Evolutionary conservation across 1,140 invertebrate species (phyloP), one percentile per base, ranked within the genome.

Genomic region (Littorina saxatilis): DNA sequence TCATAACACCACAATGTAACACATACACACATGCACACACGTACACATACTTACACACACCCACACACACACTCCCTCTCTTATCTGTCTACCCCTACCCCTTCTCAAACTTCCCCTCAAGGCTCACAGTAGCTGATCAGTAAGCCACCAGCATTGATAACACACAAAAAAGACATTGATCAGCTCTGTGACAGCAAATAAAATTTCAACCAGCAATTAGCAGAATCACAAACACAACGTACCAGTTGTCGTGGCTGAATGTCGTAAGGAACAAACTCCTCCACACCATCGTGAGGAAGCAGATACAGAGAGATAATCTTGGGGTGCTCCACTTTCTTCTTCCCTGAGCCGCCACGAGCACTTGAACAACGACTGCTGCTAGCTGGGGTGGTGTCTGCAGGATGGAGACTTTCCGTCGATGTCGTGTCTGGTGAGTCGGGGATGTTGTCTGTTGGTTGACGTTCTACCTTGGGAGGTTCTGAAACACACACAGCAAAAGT

Each of bases 201-300:
- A n/a, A n/a, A n/a, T n/a, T n/a, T n/a, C n/a, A n/a, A n/a, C n/a
- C n/a, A n/a, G n/a, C n/a, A n/a, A n/a, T n/a, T n/a, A n/a, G n/a
- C n/a, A n/a, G n/a, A n/a, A n/a, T n/a, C n/a, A n/a, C n/a, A n/a
- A n/a, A n/a, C n/a, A n/a, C n/a, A n/a, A n/a, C n/a, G 82, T 84
- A 91, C 90, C 88, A 91, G 43, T 78, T 91, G 90, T 78, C 70
- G 77, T 4, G 88, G 87, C 35, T 74, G 83, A 15, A 91, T 87
- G 47, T 72, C 86, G 81, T 87, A 91, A 11, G 89, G 89, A 32
- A 43, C 58, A 13, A 78, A 40, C 17, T 70, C 70, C 9, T 40
- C 58, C 5, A 82, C 77, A 3, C 90, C 90, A 35, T 88, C 84
- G 81, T 91, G 90, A 35, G 84, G 47, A 27, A 85, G 79, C 35